phyloP scores from a whole-genome alignment of 2,113 vertebrate species.

The Alosa alosa region DNA sequence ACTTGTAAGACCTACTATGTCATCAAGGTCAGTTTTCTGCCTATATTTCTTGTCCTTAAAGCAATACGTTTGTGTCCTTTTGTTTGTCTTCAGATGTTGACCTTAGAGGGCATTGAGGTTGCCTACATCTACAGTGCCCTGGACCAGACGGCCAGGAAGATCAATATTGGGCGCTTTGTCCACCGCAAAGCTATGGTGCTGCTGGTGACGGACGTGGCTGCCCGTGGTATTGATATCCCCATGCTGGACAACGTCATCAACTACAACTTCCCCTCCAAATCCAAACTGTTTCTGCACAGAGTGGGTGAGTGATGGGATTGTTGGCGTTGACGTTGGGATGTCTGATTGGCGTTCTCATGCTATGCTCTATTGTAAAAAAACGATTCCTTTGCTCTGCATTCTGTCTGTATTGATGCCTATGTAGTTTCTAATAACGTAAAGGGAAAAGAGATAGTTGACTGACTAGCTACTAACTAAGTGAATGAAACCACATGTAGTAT shows the following conservation, averaged over 20 bases:
- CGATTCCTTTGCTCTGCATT: not conserved
- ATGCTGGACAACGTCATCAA: constrained; percentile 96
- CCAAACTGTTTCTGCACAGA: constrained; percentile 94
- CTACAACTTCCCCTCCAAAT: constrained; percentile 93
- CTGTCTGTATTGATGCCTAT: too few species aligned
- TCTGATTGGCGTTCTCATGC: too few species aligned
- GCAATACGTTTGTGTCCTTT: not conserved
- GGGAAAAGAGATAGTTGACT: not conserved
- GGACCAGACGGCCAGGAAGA: constrained; percentile 95
- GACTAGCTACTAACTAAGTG: not conserved
- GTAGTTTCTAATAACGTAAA: not conserved
- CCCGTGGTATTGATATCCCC: constrained; percentile 95
- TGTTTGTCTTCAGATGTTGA: constrained; percentile 73
- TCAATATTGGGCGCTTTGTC: constrained; percentile 91
- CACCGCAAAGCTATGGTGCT: constrained; percentile 88
- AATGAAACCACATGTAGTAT: not conserved
- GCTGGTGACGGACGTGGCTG: constrained; percentile 91
- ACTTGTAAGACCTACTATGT: not conserved
- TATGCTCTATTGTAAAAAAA: not conserved
- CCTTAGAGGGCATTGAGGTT: constrained; percentile 77
- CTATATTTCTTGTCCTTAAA: not conserved
- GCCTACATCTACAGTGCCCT: constrained; percentile 94
- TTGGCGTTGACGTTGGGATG: too few species aligned
- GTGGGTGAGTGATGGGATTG: constrained; percentile 76
- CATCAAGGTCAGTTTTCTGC: not conserved